A percentile compares a stretch with the other conserved stretches of the same genome.
These are phyloP conservation scores for Mus caroli DNA, from an alignment of 2,797 vertebrate species.

Conservation along the genomic window DNA sequence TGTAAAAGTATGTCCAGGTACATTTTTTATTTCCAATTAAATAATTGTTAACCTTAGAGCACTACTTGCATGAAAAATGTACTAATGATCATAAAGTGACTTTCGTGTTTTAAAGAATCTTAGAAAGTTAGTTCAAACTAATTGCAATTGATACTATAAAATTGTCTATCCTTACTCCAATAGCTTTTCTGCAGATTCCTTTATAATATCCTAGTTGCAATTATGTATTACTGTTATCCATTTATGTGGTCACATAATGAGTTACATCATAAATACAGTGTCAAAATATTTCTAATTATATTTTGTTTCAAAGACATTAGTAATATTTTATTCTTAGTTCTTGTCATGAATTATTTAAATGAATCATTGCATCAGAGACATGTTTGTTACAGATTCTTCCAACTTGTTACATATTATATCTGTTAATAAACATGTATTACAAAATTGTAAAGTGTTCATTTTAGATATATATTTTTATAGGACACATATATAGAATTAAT, in stretches of 20 bases:
- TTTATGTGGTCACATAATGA: background rate
- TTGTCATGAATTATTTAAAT: background rate
- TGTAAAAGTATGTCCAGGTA: constrained; percentile 57
- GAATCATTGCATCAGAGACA: background rate
- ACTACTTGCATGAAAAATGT: constrained; percentile 64
- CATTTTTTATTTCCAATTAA: constrained; percentile 69
- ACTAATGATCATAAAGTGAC: constrained; percentile 58
- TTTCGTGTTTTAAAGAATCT: constrained; percentile 40
- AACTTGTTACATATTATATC: background rate
- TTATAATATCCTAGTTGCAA: background rate
- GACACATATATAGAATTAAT: background rate
- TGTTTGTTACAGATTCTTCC: background rate
- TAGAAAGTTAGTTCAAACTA: constrained; percentile 58
- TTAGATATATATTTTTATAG: background rate
- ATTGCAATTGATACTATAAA: constrained; percentile 29
- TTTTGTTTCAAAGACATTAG: background rate
- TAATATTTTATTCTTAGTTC: background rate
- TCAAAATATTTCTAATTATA: background rate
- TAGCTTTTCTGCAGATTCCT: background rate
- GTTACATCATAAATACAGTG: background rate
- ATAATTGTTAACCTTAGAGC: constrained; percentile 67
- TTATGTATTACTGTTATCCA: background rate
- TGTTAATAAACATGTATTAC: background rate
- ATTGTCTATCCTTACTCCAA: background rate
- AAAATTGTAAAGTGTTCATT: background rate